Percentiles rank a stretch among this genome's conserved stretches.
These are phyloP conservation scores for Anoplopoma fimbria DNA, from an alignment of 2,113 vertebrate species.

Conservation along the genomic window DNA sequence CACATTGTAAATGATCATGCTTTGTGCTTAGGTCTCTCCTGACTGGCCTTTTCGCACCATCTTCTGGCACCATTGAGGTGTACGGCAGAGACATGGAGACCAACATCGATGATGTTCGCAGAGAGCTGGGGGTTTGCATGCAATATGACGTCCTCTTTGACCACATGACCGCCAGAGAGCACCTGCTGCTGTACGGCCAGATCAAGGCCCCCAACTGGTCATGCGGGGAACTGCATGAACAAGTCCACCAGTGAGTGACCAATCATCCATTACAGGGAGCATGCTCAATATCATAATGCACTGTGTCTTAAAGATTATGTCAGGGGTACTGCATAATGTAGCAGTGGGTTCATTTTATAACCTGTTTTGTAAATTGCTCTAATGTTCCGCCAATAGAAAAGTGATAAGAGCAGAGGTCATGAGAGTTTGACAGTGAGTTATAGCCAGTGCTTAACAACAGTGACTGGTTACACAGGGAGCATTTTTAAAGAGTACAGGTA, in stretches of 20 bases:
- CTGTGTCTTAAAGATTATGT: slow-evolving; percentile 9
- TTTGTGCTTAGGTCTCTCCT: slow-evolving; percentile 89
- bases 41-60: slow-evolving; percentile 91
- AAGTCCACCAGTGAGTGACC: slow-evolving; percentile 89
- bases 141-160: slow-evolving; percentile 95
- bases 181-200: slow-evolving; percentile 92
- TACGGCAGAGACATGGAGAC: slow-evolving; percentile 91
- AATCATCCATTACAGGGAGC: background rate
- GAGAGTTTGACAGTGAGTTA: slow-evolving; percentile 26
- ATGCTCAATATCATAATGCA: background rate
- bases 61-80: slow-evolving; percentile 91
- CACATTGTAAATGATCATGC: background rate
- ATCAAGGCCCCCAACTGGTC: slow-evolving; percentile 95
- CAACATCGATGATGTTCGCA: slow-evolving; percentile 86
- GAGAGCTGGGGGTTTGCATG: slow-evolving; percentile 95
- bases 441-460: slow-evolving; percentile 17
- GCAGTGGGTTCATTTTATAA: slow-evolving; percentile 15
- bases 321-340: slow-evolving; percentile 11
- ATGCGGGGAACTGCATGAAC: slow-evolving; percentile 84
- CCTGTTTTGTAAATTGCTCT: too few species aligned
- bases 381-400: slow-evolving; percentile 23
- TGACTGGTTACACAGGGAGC: slow-evolving; percentile 21
- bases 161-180: slow-evolving; percentile 94
- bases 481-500: slow-evolving; percentile 11
- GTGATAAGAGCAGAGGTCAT: slow-evolving; percentile 29